Evolutionary conservation across 2,888 invertebrate species (phyloP), one percentile per base, ranked within the genome.

Genomic region (Thecocarcelia acutangulata): DNA sequence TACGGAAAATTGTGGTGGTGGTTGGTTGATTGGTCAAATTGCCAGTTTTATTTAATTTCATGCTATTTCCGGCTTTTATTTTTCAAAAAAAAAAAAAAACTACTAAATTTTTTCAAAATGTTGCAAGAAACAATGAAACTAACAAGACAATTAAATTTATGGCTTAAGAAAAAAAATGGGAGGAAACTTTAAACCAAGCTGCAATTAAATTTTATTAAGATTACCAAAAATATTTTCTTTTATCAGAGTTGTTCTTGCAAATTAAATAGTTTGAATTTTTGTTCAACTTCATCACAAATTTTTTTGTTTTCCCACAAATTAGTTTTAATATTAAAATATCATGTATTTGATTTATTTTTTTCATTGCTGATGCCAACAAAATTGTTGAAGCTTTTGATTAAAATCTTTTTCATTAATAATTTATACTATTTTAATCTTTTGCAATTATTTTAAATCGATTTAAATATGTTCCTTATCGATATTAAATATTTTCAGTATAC

Each of bases 371-470:
- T 44, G n/a, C 3, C 21, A 42, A 21, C n/a, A n/a, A 9, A 21
- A 19, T 12, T 3, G 2, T 11, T 24, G 6, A 50, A 15, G 13
- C 24, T 19, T 24, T 24, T 50, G 33, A 33, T 33, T 33, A 33
- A 19, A 21, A 19, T 50, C 12, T 52, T 24, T 3, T 54, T 17
- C 12, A 24, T 9, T 9, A 17, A 19, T 56, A 12, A 37, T 42
- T 50, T 59, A 52, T 52, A 44, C 5, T 0, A 12, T 75, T 69
- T 61, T 56, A 54, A 69, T 52, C 61, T 61, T 17, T 48, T 46
- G 37, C 72, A 77, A 77, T 81, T 63, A 77, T 77, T 77, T 72
- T 54, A 61, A 80, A 75, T 80, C 64, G 64, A 70, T 59, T 66
- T 13, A 76, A 77, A 73, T 81, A 68, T 73, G 37, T 44, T 56